Percentiles rank a stretch among this genome's conserved stretches.
Evolutionary conservation across 2,113 vertebrate species (phyloP).

Genomic region (Tyto alba): DNA sequence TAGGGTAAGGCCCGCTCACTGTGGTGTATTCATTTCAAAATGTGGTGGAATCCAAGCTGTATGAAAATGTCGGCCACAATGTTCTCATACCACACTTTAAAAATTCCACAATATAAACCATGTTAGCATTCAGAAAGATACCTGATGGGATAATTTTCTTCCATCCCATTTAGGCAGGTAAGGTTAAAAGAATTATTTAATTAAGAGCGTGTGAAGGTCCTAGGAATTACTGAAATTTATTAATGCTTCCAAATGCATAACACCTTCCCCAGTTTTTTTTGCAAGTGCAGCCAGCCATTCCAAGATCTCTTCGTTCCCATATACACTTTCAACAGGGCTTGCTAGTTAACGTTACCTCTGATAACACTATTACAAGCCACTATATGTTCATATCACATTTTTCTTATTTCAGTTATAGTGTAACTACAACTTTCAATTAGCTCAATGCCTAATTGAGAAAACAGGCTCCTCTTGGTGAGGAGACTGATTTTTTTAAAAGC

Average conservation of each 20-base stretch:
- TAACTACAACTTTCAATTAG: not conserved
- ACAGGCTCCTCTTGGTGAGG: not conserved
- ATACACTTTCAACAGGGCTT: not conserved
- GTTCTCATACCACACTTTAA: not conserved
- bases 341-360: not conserved
- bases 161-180: not conserved
- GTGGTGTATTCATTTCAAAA: not conserved
- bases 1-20: not conserved
- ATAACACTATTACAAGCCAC: not conserved
- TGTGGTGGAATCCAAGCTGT: not conserved
- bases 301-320: not conserved
- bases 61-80: not conserved
- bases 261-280: not conserved
- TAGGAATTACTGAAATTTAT: not conserved
- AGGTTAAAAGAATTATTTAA: not conserved
- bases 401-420: not conserved
- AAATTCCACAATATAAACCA: not conserved
- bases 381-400: not conserved
- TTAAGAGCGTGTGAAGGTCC: not conserved
- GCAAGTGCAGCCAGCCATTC: not conserved
- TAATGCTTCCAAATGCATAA: not conserved
- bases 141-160: not conserved
- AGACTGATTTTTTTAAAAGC: not conserved
- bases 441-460: not conserved
- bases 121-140: not conserved